A percentile compares a stretch with the other conserved stretches of the same genome.
phyloP scores from a whole-genome alignment of 2,113 vertebrate species.

The Bos taurus region ARS-UCD2.0 NC_037335.1:81888501-81889000 shows the following conservation, averaged over 20 bases:
- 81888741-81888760: background rate
- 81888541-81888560: background rate
- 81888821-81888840: background rate
- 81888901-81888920: background rate
- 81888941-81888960: background rate
- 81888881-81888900: background rate
- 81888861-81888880: background rate
- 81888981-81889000: background rate
- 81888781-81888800: background rate
- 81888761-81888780: background rate
- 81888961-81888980: background rate
- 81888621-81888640: background rate
- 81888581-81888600: background rate
- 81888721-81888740: background rate
- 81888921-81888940: background rate
- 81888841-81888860: background rate
- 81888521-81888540: background rate
- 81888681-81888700: background rate
- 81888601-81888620: background rate
- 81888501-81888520: background rate
- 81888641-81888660: slow-evolving; percentile 15
- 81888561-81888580: background rate
- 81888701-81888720: background rate
- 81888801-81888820: background rate
- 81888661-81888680: background rate